phyloP scores from a whole-genome alignment of 2,888 invertebrate genomes.

The Caradrina clavipalpis region DNA sequence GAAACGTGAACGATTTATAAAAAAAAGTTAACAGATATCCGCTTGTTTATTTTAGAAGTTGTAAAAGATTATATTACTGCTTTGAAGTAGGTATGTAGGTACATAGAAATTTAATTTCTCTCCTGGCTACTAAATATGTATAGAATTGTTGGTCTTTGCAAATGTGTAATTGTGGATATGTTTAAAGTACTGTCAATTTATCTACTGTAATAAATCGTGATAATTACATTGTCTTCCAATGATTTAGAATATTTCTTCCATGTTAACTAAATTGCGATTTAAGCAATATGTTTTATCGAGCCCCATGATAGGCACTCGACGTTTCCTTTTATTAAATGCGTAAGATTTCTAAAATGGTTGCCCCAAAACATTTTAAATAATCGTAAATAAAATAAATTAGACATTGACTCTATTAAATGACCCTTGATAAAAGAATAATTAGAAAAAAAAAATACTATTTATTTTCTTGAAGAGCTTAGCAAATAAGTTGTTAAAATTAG shows the following conservation, averaged over 20 bases:
- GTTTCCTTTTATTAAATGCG: conserved; percentile 7
- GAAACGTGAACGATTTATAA: neutral
- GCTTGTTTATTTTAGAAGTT: conserved; percentile 3
- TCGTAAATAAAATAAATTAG: neutral
- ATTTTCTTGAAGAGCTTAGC: neutral
- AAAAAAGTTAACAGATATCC: neutral
- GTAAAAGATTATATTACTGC: conserved; percentile 7
- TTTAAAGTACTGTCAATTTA: conserved; percentile 50
- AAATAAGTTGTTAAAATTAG: conserved; percentile 1
- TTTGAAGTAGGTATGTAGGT: neutral
- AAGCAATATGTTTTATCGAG: neutral
- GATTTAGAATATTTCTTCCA: conserved; percentile 31
- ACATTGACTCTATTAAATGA: neutral
- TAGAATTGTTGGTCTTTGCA: conserved; percentile 4
- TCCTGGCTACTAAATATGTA: neutral
- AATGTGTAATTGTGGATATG: conserved; percentile 27
- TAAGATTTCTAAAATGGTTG: conserved; percentile 14
- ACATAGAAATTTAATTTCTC: conserved; percentile 10
- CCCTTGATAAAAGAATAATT: neutral
- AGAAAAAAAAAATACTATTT: neutral
- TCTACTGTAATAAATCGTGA: conserved; percentile 44
- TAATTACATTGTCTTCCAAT: conserved; percentile 59
- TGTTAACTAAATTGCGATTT: conserved; percentile 17
- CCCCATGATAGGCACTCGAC: neutral
- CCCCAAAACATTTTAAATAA: neutral